Base-by-base conservation (phyloP, 2,888 invertebrate genomes). In the Alcis repandata region DNA sequence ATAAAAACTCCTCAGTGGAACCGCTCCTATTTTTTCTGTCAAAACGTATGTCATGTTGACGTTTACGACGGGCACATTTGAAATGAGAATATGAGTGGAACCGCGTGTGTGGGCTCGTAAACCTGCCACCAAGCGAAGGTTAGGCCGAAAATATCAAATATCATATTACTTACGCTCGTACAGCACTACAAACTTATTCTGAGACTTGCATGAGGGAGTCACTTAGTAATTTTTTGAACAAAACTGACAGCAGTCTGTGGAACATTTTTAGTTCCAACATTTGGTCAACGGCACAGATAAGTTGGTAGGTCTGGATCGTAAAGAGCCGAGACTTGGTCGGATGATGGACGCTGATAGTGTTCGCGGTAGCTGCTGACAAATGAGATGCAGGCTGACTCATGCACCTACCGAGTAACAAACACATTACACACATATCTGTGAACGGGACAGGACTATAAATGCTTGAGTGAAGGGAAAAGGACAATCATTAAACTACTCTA, bases 51-150 rank as follows among this genome's bases (percentile, higher is more conserved):
- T 88, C 87, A 86, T 76, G 74, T 83, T 79, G 89, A 88, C 88
- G 76, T 90, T 91, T 91, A 90, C 83, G 89, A 90, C 78, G 74
- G 68, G 77, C 77, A 84, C 80, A 82, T 88, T 85, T 81, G 79
- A 85, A 88, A 87, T 86, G 84, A 86, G 84, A 87, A 85, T 77
- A 84, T 79, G 76, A 82, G 79, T 65, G 72, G 27, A 77, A 79
- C 76, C 70, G 73, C 84, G 83, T 88, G 91, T 90, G 91, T 89
- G 91, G 90, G 78, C 89, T 83, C 82, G 67, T 84, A 81, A 84
- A 82, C 67, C 69, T 74, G 73, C 72, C 74, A 75, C 60, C 53
- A 70, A 75, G 73, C 49, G 60, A 69, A 61, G 65, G 63, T 71
- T 62, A 59, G 49, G 32, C 59, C 59, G 63, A 68, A 75, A 69